These are phyloP conservation scores for Ypsolopha scabrella DNA, from an alignment of 2,888 invertebrate genomes.

Conservation along the genomic window DNA sequence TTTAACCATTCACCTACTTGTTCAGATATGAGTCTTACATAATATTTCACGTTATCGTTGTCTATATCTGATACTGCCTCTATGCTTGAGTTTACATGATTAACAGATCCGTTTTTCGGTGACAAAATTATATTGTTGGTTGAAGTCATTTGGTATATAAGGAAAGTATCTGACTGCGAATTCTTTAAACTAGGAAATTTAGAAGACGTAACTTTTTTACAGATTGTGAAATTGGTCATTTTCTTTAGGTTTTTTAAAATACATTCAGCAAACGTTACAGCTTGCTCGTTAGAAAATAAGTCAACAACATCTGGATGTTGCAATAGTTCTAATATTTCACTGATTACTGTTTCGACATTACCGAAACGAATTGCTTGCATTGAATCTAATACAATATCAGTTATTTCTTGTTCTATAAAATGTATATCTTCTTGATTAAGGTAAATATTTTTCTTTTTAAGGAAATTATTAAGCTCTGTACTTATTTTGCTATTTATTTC, in stretches of 20 bases:
- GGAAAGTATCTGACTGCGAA: no score
- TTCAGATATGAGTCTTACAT: slow-evolving; percentile 20
- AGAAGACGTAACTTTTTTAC: no score
- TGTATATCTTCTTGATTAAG: slow-evolving; percentile 14
- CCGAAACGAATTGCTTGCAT: slow-evolving; percentile 18
- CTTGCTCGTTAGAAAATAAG: no score
- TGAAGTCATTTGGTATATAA: no score
- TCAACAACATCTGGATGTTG: no score
- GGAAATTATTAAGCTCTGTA: slow-evolving; percentile 20
- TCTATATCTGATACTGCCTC: slow-evolving; percentile 15
- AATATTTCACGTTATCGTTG: slow-evolving; percentile 18
- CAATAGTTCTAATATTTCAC: slow-evolving; percentile 16
- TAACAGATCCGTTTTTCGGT: not conserved
- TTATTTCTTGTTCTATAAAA: slow-evolving; percentile 28
- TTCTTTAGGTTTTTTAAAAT: no score
- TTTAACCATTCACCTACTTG: slow-evolving; percentile 40
- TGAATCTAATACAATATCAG: slow-evolving; percentile 23
- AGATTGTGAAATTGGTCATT: no score
- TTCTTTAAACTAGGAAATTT: no score
- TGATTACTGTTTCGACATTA: slow-evolving; percentile 17
- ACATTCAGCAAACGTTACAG: no score
- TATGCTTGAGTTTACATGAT: slow-evolving; percentile 10
- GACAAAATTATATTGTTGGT: no score
- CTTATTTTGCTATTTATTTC: slow-evolving; percentile 23
- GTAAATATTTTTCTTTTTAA: slow-evolving; percentile 13